Evolutionary conservation across 1,140 invertebrate species (phyloP), one percentile per base, ranked within the genome.

Genomic region (Ladona fulva): DNA sequence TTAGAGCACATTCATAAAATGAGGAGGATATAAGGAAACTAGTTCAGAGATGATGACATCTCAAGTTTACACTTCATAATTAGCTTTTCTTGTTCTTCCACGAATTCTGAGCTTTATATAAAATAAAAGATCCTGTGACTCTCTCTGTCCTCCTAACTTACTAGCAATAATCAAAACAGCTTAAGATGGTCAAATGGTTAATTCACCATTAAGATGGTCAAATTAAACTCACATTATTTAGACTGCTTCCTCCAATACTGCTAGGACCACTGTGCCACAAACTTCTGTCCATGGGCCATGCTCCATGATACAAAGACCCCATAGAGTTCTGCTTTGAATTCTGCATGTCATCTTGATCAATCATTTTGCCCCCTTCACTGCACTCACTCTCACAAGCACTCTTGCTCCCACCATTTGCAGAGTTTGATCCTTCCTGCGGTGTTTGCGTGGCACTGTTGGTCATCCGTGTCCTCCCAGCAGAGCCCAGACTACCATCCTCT

Each of bases 201-300:
- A n/a, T n/a, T n/a, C n/a, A n/a, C n/a, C n/a, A n/a, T n/a, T n/a
- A n/a, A n/a, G n/a, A n/a, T n/a, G n/a, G n/a, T n/a, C n/a, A n/a
- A n/a, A n/a, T n/a, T n/a, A 78, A 75, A 42, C 42, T 77, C n/a
- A 79, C 11, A 66, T 78, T 79, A 19, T 52, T 76, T 8, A 42
- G 19, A 8, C 24, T 25, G 25, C 73, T 42, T 29, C 79, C 82
- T 12, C 82, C 82, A 79, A 85, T 80, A 77, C 83, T 85, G 79
- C 84, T 85, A 76, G 87, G 87, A 79, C 89, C 87, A 80, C 84
- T 88, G 78, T 85, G 85, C 88, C 87, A 89, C 81, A 88, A 81
- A 8, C 29, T 75, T 81, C 86, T 84, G 81, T 91, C 90, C 29
- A 90, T 89, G 22, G 91, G 90, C 92, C 92, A 93, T 11, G 90